Base-by-base conservation (phyloP, 2,797 vertebrate genomes). In the Margarornis squamiger region DNA sequence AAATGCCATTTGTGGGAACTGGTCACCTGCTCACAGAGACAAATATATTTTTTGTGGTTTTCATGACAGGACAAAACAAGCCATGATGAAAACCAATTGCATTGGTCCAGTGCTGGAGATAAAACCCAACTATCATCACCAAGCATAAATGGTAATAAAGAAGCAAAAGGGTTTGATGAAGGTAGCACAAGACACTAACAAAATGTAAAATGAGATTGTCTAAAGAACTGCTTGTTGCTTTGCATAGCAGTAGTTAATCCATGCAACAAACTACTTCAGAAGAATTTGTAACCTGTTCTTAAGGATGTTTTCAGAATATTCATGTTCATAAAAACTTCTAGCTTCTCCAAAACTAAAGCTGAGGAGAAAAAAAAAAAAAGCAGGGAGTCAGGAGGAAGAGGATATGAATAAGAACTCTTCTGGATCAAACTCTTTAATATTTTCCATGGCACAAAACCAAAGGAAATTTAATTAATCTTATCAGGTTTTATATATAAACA, bases 311-410 rank as follows among this genome's bases (percentile, higher is more conserved):
- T 29, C 32, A 66, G 29, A 18, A 80, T 68, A 61, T 75, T 57
- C 4, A 1, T 54, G 3, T 55, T 30, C 20, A 14, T n/a, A 63
- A n/a, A 62, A 55, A 29, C 29, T 81, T 87, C 39, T 18, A 55
- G 3, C 3, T 11, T 59, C 13, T 70, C 13, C n/a, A 84, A 74
- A 92, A 84, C 22, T 55, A 62, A 55, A 89, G 14, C 12, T 32
- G 26, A 43, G 29, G 8, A 57, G 6, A 2, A 17, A 70, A 54
- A 66, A 45, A 46, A 13, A 51, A 55, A 4, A 2, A 21, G 61
- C 27, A 52, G 51, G 11, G 29, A 7, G 17, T 4, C 18, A 39
- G 3, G 2, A 20, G 1, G 2, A 21, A 39, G 24, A 57, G 2
- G 3, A 8, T 36, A 73, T 12, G 17, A 88, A 58, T 46, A 86